Conservation (phyloP, 2,797 vertebrate species). For the Acanthurus tractus region DNA sequence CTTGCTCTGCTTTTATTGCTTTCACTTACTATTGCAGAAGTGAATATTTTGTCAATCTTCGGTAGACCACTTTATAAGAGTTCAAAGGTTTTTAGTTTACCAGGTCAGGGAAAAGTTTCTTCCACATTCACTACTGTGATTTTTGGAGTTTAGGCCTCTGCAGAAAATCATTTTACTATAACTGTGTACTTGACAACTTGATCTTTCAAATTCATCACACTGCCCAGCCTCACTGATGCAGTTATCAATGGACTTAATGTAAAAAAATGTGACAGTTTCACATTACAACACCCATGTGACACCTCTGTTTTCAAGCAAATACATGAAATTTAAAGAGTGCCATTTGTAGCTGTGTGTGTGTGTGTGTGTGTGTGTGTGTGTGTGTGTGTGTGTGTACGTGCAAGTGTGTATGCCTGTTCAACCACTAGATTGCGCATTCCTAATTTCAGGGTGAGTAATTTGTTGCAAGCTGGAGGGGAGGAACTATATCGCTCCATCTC, state of each 20-base stretch:
- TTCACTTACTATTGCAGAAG: neutral
- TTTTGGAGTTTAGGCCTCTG: neutral
- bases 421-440: slow-evolving; percentile 78
- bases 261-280: slow-evolving; percentile 19
- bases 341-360: slow-evolving; percentile 12
- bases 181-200: neutral
- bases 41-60: slow-evolving; percentile 4
- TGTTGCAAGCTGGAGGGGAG: slow-evolving; percentile 68
- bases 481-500: slow-evolving; percentile 70
- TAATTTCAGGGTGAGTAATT: slow-evolving; percentile 80
- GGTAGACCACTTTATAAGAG: neutral
- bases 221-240: neutral
- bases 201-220: slow-evolving; percentile 1
- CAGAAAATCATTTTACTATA: neutral
- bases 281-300: slow-evolving; percentile 27
- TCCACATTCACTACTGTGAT: no score
- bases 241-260: slow-evolving; percentile 13
- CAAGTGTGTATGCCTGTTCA: slow-evolving; percentile 30
- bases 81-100: slow-evolving; percentile 12
- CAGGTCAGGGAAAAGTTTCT: neutral
- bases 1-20: slow-evolving; percentile 8
- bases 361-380: slow-evolving; percentile 10
- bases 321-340: slow-evolving; percentile 7
- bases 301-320: slow-evolving; percentile 5
- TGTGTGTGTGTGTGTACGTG: slow-evolving; percentile 15